These are phyloP conservation scores for Unio pictorum DNA, from an alignment of 2,888 invertebrate genomes.

Conservation along the genomic window DNA sequence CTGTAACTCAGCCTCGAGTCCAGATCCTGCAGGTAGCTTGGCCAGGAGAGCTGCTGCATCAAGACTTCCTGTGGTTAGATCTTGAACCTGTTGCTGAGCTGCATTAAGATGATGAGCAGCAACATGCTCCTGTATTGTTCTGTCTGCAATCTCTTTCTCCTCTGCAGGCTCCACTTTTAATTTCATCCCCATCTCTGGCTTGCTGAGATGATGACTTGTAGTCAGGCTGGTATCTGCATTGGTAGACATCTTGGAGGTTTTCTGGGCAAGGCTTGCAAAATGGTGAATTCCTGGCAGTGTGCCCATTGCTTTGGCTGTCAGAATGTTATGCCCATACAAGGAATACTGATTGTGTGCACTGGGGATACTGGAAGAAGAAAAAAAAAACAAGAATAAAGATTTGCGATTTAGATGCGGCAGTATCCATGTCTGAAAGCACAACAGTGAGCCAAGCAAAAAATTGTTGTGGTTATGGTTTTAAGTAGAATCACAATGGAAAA, in stretches of 20 bases:
- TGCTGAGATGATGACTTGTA: conserved; percentile 1
- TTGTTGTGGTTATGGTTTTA: too few relatives aligned
- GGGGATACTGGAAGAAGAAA: conserved; percentile 25
- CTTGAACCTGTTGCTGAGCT: conserved; percentile 38
- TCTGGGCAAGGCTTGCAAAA: conserved; percentile 25
- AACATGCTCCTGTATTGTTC: conserved; percentile 36
- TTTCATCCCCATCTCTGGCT: conserved; percentile 24
- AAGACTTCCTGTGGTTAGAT: conserved; percentile 28
- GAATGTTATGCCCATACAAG: conserved; percentile 1
- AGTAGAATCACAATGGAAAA: too few relatives aligned
- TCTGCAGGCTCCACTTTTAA: conserved; percentile 32
- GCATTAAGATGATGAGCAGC: conserved; percentile 37
- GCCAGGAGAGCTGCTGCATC: conserved; percentile 35
- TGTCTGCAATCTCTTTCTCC: conserved; percentile 36
- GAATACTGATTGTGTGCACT: conserved; percentile 33
- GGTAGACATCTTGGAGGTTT: conserved; percentile 6
- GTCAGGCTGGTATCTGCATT: conserved; percentile 2
- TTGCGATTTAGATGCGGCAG: too few relatives aligned
- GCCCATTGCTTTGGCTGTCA: conserved; percentile 7
- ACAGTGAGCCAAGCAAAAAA: too few relatives aligned
- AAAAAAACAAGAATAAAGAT: too few relatives aligned
- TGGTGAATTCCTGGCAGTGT: conserved; percentile 37
- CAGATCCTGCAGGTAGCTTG: conserved; percentile 20
- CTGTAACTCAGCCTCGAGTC: conserved; percentile 30
- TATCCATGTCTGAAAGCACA: too few relatives aligned